Base-by-base conservation (phyloP, 2,888 invertebrate genomes). In the Drosophila greeni region DNA sequence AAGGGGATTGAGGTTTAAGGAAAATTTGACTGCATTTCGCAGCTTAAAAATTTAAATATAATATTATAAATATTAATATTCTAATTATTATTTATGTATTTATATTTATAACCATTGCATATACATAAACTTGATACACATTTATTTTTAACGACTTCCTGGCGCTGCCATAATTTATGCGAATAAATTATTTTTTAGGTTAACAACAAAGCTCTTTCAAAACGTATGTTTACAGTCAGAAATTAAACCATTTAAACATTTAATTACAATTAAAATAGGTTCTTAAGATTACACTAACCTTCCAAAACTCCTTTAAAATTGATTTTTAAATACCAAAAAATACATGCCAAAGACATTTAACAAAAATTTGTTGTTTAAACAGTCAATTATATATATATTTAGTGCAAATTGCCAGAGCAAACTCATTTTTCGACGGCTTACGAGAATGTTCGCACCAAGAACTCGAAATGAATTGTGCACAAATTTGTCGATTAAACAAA, bases 401-500 rank as follows among this genome's bases (percentile, higher is more conserved):
- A 34, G 29, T 54, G 34, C 23, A 43, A 34, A 59, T 29, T 43
- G 59, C 23, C 11, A 36, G 5, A 31, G 20, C 5, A 37, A 59
- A 58, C 59, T 37, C 3, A 34, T 34, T 56, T 58, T n/a, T 39
- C 18, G 11, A 14, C 8, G 16, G 59, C 29, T 59, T 58, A 36
- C 20, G 20, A 43, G 11, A 58, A 20, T 42, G 40, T 42, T 29
- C n/a, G 29, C 54, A 52, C 37, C 24, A 24, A n/a, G 40, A 20
- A 23, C 14, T 43, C 7, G 11, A 16, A 24, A 45, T 59, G 34
- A 59, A 37, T 59, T 59, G 60, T 59, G 42, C 59, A 59, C 60
- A 59, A 58, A 59, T 59, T 59, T 59, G 59, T 60, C 60, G 61
- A 60, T 60, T 60, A 45, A 60, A 60, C 61, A 60, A 59, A 59